Percentiles rank a stretch among this genome's conserved stretches.
Conservation (phyloP, 2,888 invertebrate species). For the Drosophila acutilabella region DNA sequence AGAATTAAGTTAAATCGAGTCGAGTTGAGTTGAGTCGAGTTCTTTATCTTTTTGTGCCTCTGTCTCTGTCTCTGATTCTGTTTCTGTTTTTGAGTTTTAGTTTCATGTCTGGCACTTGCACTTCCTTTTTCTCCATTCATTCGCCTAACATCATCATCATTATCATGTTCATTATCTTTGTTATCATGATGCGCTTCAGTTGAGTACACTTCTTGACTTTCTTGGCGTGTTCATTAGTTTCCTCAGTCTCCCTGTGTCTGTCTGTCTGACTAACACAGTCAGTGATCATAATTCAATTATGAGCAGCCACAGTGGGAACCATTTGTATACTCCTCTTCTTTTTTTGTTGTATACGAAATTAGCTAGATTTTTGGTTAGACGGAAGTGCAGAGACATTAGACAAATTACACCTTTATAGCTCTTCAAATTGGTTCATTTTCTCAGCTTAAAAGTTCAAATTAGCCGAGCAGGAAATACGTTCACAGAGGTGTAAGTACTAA, state of each 20-base stretch:
- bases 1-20: background rate
- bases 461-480: slow-evolving; percentile 5
- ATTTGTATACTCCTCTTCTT: slow-evolving; percentile 26
- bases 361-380: background rate
- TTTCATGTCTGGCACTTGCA: slow-evolving; percentile 58
- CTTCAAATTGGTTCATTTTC: slow-evolving; percentile 42
- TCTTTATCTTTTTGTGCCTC: background rate
- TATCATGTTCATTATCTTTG: slow-evolving; percentile 9
- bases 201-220: slow-evolving; percentile 61
- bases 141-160: slow-evolving; percentile 40
- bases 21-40: background rate
- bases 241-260: slow-evolving; percentile 34
- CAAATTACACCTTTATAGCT: slow-evolving; percentile 26
- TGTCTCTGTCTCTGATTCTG: no score
- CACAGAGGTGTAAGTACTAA: background rate
- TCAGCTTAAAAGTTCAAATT: slow-evolving; percentile 6
- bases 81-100: slow-evolving; percentile 11
- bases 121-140: slow-evolving; percentile 40
- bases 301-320: slow-evolving; percentile 38
- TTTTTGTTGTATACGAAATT: slow-evolving; percentile 8
- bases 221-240: slow-evolving; percentile 66
- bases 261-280: slow-evolving; percentile 58
- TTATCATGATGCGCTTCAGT: slow-evolving; percentile 54
- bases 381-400: slow-evolving; percentile 37
- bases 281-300: slow-evolving; percentile 77